A percentile compares a stretch with the other conserved stretches of the same genome.
Evolutionary conservation across 2,888 invertebrate genomes (phyloP).

Genomic region (Caenorhabditis sp.): DNA sequence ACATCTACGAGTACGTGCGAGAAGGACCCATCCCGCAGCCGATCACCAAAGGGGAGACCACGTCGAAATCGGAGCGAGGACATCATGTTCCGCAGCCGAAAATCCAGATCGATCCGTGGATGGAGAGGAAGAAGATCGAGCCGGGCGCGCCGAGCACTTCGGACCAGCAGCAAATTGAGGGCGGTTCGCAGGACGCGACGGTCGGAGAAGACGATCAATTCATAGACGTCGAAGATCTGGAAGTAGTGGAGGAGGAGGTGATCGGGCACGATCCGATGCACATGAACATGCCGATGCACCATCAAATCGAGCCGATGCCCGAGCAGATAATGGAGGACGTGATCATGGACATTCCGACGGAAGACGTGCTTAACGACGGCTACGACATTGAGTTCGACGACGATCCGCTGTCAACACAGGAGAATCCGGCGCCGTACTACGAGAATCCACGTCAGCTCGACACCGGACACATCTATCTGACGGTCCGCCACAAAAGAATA

Average conservation of each 20-base stretch:
- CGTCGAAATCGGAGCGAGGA: not conserved
- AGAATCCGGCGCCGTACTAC: conserved; percentile 60
- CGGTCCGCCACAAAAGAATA: conserved; percentile 63
- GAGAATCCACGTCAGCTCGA: conserved; percentile 59
- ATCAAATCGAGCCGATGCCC: not conserved
- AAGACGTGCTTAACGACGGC: conserved; percentile 61
- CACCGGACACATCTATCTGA: conserved; percentile 62
- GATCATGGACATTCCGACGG: conserved; percentile 26
- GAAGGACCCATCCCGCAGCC: conserved; percentile 59
- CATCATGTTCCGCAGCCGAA: not conserved
- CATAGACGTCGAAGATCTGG: conserved; percentile 55
- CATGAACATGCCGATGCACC: conserved; percentile 7
- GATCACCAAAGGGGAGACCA: conserved; percentile 26
- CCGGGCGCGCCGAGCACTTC: too few species aligned
- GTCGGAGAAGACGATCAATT: conserved; percentile 46
- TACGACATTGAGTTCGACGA: conserved; percentile 65
- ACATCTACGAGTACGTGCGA: conserved; percentile 66
- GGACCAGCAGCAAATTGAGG: not conserved
- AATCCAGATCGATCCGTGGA: conserved; percentile 9
- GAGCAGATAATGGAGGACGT: conserved; percentile 12
- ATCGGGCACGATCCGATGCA: conserved; percentile 24
- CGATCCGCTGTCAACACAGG: conserved; percentile 56
- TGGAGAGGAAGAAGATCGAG: conserved; percentile 16
- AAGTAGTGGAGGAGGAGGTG: conserved; percentile 56
- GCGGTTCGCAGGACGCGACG: not conserved